Evolutionary conservation across 1,140 invertebrate species (phyloP).

Genomic region (Tetramorium parvispinum): DNA sequence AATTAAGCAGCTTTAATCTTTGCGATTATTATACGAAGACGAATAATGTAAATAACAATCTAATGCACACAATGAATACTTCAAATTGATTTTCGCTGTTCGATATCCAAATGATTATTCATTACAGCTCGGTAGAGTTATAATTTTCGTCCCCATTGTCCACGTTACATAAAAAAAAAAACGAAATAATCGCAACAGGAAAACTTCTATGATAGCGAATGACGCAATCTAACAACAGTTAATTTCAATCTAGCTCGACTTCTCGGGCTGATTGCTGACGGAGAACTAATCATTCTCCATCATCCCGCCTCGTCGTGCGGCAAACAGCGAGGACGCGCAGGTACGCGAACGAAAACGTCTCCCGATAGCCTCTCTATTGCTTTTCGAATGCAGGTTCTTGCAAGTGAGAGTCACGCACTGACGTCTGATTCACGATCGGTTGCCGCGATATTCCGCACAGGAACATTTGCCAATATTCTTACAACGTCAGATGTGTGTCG

Average conservation of each 20-base stretch:
- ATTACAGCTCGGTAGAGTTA: neutral
- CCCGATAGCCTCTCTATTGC: neutral
- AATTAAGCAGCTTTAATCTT: neutral
- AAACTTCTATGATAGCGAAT: neutral
- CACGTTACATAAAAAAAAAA: neutral
- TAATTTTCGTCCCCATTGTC: neutral
- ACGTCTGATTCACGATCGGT: constrained; percentile 47
- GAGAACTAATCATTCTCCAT: neutral
- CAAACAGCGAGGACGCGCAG: constrained; percentile 1
- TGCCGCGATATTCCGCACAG: constrained; percentile 26
- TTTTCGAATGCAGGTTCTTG: constrained; percentile 16
- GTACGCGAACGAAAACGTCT: constrained; percentile 31
- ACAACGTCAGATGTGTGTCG: neutral
- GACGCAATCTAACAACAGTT: constrained; percentile 24
- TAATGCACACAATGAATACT: neutral
- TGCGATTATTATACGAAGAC: neutral
- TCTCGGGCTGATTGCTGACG: neutral
- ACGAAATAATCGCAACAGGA: constrained; percentile 8
- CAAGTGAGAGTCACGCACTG: constrained; percentile 36
- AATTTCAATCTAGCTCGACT: constrained; percentile 26
- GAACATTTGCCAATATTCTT: neutral
- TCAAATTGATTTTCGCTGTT: neutral
- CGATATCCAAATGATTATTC: neutral
- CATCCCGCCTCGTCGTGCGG: neutral
- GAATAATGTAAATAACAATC: neutral